Conservation (phyloP, 2,888 invertebrate genomes). For the Acronicta leporina region DNA sequence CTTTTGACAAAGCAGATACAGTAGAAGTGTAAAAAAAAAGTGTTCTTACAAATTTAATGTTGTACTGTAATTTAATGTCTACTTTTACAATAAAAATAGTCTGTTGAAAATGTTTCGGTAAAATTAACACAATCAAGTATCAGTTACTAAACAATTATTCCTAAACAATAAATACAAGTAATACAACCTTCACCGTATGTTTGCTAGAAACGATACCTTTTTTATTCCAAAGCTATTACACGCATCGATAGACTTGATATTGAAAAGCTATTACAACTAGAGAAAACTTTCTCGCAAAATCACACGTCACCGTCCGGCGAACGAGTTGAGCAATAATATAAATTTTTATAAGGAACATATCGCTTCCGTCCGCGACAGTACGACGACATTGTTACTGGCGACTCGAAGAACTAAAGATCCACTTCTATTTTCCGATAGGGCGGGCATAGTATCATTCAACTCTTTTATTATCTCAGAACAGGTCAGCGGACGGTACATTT, state of each 20-base stretch:
- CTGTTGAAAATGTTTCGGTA: too few relatives aligned
- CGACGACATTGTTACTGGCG: slow-evolving; percentile 78
- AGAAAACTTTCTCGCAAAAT: slow-evolving; percentile 20
- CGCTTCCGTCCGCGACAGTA: slow-evolving; percentile 67
- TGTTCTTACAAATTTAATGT: too few relatives aligned
- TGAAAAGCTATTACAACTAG: slow-evolving; percentile 29
- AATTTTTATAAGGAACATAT: slow-evolving; percentile 50
- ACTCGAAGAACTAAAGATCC: slow-evolving; percentile 81
- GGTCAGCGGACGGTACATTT: slow-evolving; percentile 72
- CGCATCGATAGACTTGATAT: slow-evolving; percentile 20
- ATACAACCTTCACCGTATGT: neutral
- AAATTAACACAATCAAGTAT: too few relatives aligned
- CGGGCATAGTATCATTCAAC: slow-evolving; percentile 84
- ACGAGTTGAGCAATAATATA: slow-evolving; percentile 51
- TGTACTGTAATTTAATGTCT: too few relatives aligned
- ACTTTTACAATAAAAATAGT: too few relatives aligned
- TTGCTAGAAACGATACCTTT: neutral
- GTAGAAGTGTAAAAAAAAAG: too few relatives aligned
- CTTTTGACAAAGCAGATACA: too few relatives aligned
- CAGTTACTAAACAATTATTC: too few relatives aligned
- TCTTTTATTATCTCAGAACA: slow-evolving; percentile 85
- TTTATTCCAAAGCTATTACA: slow-evolving; percentile 21
- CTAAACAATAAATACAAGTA: neutral
- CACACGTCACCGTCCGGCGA: slow-evolving; percentile 39
- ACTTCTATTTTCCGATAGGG: slow-evolving; percentile 85